Percentiles rank a stretch among this genome's conserved stretches.
Conservation (phyloP, 2,888 invertebrate genomes). For the Polia nebulosa region DNA sequence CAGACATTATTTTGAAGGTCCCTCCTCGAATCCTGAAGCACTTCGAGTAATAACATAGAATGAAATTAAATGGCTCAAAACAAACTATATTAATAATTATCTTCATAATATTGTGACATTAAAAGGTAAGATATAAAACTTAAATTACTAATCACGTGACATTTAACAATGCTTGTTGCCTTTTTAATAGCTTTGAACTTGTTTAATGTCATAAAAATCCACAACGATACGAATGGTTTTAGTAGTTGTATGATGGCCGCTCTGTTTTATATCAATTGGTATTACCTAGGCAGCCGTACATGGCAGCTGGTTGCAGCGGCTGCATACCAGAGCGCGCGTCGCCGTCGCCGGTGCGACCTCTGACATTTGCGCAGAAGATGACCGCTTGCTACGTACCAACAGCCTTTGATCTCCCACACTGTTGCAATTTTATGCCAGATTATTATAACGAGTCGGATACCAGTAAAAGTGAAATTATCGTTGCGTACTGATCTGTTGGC, state of each 20-base stretch:
- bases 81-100: neutral
- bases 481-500: constrained; percentile 69
- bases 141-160: constrained; percentile 20
- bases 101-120: neutral
- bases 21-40: neutral
- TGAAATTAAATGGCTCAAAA: neutral
- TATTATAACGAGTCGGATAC: constrained; percentile 76
- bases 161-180: constrained; percentile 13
- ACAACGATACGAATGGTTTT: constrained; percentile 32
- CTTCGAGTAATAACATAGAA: constrained; percentile 13
- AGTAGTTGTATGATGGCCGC: constrained; percentile 57
- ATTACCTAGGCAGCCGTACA: constrained; percentile 69
- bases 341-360: constrained; percentile 75
- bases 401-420: constrained; percentile 85
- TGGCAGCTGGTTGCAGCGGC: constrained; percentile 66
- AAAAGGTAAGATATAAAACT: constrained; percentile 10
- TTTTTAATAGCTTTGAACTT: constrained; percentile 16
- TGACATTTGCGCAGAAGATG: constrained; percentile 85
- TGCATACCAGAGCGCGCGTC: constrained; percentile 79
- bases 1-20: constrained; percentile 20
- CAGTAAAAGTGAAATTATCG: constrained; percentile 81
- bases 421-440: constrained; percentile 85
- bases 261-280: constrained; percentile 68
- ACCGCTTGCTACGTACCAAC: constrained; percentile 80
- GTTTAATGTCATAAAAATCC: constrained; percentile 12